A percentile compares a stretch with the other conserved stretches of the same genome.
These are phyloP conservation scores for Leuciscus waleckii DNA, from an alignment of 2,797 vertebrate genomes.

Conservation along the genomic window DNA sequence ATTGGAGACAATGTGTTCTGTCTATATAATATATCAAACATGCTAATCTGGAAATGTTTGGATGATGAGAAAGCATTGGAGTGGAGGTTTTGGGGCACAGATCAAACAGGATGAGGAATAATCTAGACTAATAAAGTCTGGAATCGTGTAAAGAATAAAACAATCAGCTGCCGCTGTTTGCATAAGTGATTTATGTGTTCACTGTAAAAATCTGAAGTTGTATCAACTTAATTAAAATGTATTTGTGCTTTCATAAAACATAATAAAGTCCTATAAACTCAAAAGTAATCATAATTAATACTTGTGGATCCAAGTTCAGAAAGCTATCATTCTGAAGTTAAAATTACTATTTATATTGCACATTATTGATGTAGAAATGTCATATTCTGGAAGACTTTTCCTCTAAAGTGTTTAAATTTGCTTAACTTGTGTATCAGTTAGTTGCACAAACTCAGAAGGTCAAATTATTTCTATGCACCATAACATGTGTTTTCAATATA, in stretches of 20 bases:
- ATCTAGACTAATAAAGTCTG: background rate
- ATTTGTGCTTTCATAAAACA: too few relatives aligned
- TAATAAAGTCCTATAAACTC: too few relatives aligned
- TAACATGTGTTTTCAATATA: background rate
- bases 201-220: background rate
- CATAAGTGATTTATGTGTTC: constrained; percentile 7
- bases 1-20: constrained; percentile 14
- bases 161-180: background rate
- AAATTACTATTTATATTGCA: too few relatives aligned
- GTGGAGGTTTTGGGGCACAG: background rate
- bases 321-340: too few relatives aligned
- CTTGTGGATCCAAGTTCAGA: too few relatives aligned
- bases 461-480: too few relatives aligned
- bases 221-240: too few relatives aligned
- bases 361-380: too few relatives aligned
- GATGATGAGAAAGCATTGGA: background rate
- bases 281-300: too few relatives aligned
- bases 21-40: constrained; percentile 40
- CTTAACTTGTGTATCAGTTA: background rate
- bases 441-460: background rate
- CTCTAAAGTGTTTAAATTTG: background rate
- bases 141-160: constrained; percentile 11
- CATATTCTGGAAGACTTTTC: too few relatives aligned
- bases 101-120: background rate
- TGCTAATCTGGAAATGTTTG: constrained; percentile 15